Conservation (phyloP, 2,888 invertebrate species). For the Campoletis raptor region DNA sequence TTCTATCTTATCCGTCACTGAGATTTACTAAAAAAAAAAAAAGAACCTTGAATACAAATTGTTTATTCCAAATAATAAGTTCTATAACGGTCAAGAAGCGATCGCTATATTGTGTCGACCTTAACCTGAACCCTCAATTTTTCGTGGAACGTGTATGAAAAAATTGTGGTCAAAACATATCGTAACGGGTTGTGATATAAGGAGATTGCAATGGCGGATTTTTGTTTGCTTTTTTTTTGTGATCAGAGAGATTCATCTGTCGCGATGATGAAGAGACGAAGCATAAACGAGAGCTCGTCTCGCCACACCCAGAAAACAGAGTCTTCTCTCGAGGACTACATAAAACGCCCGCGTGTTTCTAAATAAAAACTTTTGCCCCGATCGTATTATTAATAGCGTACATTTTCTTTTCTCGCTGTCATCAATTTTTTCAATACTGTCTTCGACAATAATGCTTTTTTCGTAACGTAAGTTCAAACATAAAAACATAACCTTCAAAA, state of each 20-base stretch:
- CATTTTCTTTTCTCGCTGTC: constrained; percentile 37
- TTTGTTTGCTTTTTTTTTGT: constrained; percentile 3
- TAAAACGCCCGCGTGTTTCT: constrained; percentile 65
- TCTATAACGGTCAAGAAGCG: not conserved
- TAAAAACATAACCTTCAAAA: constrained; percentile 16
- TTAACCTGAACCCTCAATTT: not conserved
- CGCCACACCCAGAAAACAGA: constrained; percentile 66
- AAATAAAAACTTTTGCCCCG: constrained; percentile 66
- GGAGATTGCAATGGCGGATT: not conserved
- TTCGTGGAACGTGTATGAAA: not conserved
- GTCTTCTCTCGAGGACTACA: constrained; percentile 48
- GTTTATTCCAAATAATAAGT: not conserved
- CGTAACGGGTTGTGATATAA: not conserved
- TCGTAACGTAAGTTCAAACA: not conserved
- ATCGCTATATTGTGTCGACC: not conserved
- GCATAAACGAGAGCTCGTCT: constrained; percentile 37
- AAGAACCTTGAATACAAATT: not conserved
- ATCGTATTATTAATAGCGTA: constrained; percentile 63
- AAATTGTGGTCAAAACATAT: not conserved
- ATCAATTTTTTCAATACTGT: constrained; percentile 27
- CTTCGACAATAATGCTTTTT: not conserved
- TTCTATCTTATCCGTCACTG: not conserved
- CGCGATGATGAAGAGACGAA: constrained; percentile 7
- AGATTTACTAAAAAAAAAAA: not conserved
- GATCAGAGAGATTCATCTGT: not conserved